Base-by-base conservation (phyloP, 2,888 invertebrate species). In the Volucella inanis region DNA sequence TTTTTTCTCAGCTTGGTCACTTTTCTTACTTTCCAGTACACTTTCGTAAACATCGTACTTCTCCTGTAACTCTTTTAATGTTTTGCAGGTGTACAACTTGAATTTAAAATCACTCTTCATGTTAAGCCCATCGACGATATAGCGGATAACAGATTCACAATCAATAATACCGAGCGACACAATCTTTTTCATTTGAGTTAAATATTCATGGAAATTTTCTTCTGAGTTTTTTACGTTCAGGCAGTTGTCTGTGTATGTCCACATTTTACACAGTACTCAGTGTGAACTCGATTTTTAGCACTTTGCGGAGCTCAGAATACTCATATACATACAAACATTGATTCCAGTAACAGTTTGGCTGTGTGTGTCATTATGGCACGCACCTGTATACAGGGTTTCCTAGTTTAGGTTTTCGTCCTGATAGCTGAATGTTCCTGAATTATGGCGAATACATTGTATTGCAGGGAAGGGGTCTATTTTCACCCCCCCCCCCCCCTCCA, bases 381-480 rank as follows among this genome's bases (percentile, higher is more conserved):
- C 0, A 75, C 82, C 12, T 85, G 76, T 9, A 86, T 79, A 49
- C 83, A 85, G n/a, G n/a, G n/a, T n/a, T 65, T 77, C 86, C 47
- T 83, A 83, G 31, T 74, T 78, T 15, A 8, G 6, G 2, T 55
- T 55, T 18, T n/a, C n/a, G n/a, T n/a, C n/a, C n/a, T n/a, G n/a
- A n/a, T n/a, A n/a, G n/a, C n/a, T n/a, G n/a, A n/a, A n/a, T n/a
- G n/a, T n/a, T n/a, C n/a, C n/a, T n/a, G n/a, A n/a, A n/a, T n/a
- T n/a, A n/a, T n/a, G n/a, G n/a, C n/a, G n/a, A n/a, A n/a, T n/a
- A n/a, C n/a, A n/a, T n/a, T n/a, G n/a, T n/a, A n/a, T n/a, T n/a
- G n/a, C n/a, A n/a, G n/a, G n/a, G n/a, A n/a, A n/a, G n/a, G n/a
- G n/a, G n/a, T n/a, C n/a, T n/a, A n/a, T n/a, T n/a, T n/a, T n/a